These are phyloP conservation scores for Gandaritis pyraliata DNA, from an alignment of 2,888 invertebrate species.

Conservation along the genomic window DNA sequence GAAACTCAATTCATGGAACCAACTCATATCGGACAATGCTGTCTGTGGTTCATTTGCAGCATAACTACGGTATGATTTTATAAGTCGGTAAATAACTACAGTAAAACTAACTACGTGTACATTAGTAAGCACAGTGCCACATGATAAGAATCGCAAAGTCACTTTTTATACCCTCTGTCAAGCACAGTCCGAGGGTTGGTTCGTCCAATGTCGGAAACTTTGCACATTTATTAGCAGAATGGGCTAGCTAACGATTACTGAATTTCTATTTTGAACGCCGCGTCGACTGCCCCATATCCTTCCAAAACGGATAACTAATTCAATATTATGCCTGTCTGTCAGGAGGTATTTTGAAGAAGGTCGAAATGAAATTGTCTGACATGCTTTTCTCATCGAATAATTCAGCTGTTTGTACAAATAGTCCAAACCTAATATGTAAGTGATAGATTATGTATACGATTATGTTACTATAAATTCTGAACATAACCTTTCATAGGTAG, in stretches of 20 bases:
- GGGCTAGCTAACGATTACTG: conserved; percentile 18
- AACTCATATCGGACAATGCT: too few species aligned
- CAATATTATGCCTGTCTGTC: conserved; percentile 24
- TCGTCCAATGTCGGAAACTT: conserved; percentile 24
- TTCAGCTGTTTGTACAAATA: conserved; percentile 2
- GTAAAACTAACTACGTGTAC: too few species aligned
- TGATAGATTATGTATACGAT: too few species aligned
- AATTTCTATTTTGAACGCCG: conserved; percentile 26
- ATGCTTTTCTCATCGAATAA: conserved; percentile 13
- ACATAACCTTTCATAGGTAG: neutral
- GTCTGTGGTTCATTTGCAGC: too few species aligned
- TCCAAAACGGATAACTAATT: conserved; percentile 34
- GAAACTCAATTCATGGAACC: too few species aligned
- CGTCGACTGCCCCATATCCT: conserved; percentile 19
- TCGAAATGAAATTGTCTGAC: conserved; percentile 14
- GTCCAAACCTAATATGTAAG: too few species aligned
- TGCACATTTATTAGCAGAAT: conserved; percentile 32
- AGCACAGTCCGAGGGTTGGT: conserved; percentile 6
- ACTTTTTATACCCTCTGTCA: conserved; percentile 7
- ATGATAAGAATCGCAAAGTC: neutral
- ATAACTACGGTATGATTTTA: too few species aligned
- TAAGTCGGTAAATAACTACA: too few species aligned
- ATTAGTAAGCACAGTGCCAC: too few species aligned
- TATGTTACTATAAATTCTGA: too few species aligned
- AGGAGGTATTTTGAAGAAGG: conserved; percentile 17